A percentile compares a stretch with the other conserved stretches of the same genome.
phyloP scores from a whole-genome alignment of 2,888 invertebrate species.

The Pemphredon lugubris region DNA sequence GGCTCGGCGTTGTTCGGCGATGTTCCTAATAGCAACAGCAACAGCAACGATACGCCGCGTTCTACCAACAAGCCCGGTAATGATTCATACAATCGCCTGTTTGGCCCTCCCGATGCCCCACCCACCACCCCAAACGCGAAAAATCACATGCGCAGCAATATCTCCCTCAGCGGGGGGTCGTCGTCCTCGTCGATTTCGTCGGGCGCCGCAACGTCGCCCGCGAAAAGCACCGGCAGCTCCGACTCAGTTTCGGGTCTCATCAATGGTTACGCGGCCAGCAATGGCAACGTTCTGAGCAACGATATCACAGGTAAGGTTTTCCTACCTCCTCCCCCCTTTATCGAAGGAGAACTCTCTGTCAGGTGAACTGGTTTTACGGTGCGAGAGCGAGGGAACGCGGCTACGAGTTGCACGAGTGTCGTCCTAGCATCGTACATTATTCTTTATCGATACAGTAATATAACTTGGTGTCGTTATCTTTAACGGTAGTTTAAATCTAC shows the following conservation, averaged over 20 bases:
- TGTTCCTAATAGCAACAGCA: slow-evolving; percentile 71
- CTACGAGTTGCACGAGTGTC: slow-evolving; percentile 6
- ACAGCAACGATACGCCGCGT: slow-evolving; percentile 74
- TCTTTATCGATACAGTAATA: neutral
- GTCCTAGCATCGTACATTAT: neutral
- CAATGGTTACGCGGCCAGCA: slow-evolving; percentile 73
- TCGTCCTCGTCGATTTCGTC: slow-evolving; percentile 70
- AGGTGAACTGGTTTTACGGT: slow-evolving; percentile 41
- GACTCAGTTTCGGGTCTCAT: slow-evolving; percentile 61
- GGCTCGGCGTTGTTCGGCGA: slow-evolving; percentile 78
- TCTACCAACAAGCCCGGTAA: slow-evolving; percentile 82
- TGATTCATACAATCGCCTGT: slow-evolving; percentile 85
- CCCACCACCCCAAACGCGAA: slow-evolving; percentile 83
- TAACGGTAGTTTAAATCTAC: too few relatives aligned
- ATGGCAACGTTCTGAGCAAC: slow-evolving; percentile 70
- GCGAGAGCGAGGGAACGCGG: slow-evolving; percentile 39
- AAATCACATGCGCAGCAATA: slow-evolving; percentile 85
- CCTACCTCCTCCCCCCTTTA: slow-evolving; percentile 6
- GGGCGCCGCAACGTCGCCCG: slow-evolving; percentile 63
- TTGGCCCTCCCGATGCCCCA: slow-evolving; percentile 83
- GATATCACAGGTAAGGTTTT: slow-evolving; percentile 70
- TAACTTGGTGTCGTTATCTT: too few relatives aligned
- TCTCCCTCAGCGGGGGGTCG: slow-evolving; percentile 82
- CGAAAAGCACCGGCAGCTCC: slow-evolving; percentile 67
- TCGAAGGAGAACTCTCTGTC: slow-evolving; percentile 22